Evolutionary conservation across 2,113 vertebrate species (phyloP).

Genomic region (Strix aluco): DNA sequence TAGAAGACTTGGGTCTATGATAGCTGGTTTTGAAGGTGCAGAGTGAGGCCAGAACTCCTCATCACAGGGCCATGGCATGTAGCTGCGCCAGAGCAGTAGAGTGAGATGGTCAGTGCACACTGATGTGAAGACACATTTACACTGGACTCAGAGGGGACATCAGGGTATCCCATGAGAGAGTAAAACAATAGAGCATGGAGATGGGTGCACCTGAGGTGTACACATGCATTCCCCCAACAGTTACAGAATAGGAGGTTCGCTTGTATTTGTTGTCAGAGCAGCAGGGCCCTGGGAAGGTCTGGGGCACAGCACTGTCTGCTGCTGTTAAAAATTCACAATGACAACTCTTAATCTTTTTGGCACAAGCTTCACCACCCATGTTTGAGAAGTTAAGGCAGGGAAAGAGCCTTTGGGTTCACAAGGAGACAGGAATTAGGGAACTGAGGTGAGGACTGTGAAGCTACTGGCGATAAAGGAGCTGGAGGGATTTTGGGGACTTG

Average conservation of each 20-base stretch:
- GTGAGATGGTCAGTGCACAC: too few relatives aligned
- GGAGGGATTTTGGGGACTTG: background rate
- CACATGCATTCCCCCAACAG: background rate
- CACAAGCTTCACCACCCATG: background rate
- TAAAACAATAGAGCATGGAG: accelerated
- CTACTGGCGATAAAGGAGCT: background rate
- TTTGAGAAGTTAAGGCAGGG: background rate
- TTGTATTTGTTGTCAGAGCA: background rate
- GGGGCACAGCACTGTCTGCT: background rate
- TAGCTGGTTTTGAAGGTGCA: background rate
- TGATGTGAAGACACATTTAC: background rate
- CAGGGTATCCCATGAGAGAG: background rate
- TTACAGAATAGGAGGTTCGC: background rate
- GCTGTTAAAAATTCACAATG: background rate
- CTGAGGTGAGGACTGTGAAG: background rate
- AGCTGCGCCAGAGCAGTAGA: too few relatives aligned
- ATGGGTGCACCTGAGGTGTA: background rate
- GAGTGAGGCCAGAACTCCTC: background rate
- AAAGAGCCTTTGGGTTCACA: background rate
- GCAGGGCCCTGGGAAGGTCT: background rate
- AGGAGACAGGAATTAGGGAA: background rate
- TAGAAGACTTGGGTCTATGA: background rate
- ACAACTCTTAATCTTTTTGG: background rate
- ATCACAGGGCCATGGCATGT: accelerated
- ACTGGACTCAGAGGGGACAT: background rate